Percentiles rank a stretch among this genome's conserved stretches.
phyloP scores from a whole-genome alignment of 2,888 invertebrate species.

The Ferrisia virgata region DNA sequence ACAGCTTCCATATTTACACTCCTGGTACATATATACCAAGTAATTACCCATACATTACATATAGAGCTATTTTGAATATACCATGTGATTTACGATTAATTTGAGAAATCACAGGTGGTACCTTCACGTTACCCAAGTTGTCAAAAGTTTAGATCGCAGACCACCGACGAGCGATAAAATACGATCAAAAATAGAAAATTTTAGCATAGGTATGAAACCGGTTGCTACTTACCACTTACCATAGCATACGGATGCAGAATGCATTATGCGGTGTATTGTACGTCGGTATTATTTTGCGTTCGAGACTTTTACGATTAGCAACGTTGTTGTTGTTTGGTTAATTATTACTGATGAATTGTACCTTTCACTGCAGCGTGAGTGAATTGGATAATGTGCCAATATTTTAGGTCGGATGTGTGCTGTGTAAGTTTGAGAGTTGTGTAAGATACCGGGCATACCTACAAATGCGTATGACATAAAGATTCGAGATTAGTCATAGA shows the following conservation, averaged over 20 bases:
- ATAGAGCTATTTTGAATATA: no score
- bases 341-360: constrained; percentile 15
- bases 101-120: no score
- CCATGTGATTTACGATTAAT: no score
- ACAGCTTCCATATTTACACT: no score
- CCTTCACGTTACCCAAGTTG: no score
- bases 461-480: neutral
- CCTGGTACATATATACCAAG: no score
- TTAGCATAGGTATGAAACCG: neutral
- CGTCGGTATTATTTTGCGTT: neutral
- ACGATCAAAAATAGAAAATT: neutral
- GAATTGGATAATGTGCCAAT: constrained; percentile 21
- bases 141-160: no score
- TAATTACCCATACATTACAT: no score
- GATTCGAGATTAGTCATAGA: constrained; percentile 9
- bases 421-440: neutral
- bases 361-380: constrained; percentile 22
- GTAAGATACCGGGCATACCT: constrained; percentile 3
- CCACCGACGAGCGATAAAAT: neutral
- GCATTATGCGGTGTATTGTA: neutral
- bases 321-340: constrained; percentile 2
- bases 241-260: neutral
- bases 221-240: no score
- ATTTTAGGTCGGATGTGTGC: constrained; percentile 23
- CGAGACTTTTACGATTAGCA: constrained; percentile 2